phyloP scores from a whole-genome alignment of 2,888 invertebrate genomes.

The Psylliodes chrysocephalus region DNA sequence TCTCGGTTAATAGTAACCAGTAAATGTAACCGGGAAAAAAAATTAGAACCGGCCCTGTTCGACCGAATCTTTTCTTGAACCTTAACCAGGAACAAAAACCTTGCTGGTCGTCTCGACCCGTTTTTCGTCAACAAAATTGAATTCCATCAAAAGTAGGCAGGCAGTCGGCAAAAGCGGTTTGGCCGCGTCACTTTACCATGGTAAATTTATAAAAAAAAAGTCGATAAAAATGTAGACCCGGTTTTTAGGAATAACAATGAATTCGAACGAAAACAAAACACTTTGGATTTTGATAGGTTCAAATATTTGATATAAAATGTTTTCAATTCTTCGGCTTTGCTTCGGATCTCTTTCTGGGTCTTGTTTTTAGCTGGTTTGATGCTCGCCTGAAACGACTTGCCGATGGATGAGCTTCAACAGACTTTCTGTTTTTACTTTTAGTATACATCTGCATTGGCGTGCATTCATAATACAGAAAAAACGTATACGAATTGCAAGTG shows the following conservation, averaged over 20 bases:
- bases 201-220: constrained; percentile 49
- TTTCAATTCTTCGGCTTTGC: constrained; percentile 4
- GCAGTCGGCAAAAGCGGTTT: constrained; percentile 15
- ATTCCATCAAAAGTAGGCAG: constrained; percentile 40
- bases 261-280: constrained; percentile 8
- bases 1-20: too few relatives aligned
- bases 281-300: constrained; percentile 5
- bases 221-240: constrained; percentile 39
- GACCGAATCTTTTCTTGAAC: constrained; percentile 37
- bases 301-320: constrained; percentile 16
- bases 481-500: too few relatives aligned
- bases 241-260: constrained; percentile 22
- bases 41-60: constrained; percentile 33
- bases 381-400: background rate
- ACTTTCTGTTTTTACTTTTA: constrained; percentile 20
- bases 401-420: constrained; percentile 21
- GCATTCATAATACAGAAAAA: too few relatives aligned
- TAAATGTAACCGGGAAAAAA: constrained; percentile 2
- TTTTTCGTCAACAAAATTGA: constrained; percentile 49
- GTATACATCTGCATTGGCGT: constrained; percentile 4
- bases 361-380: constrained; percentile 13
- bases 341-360: background rate
- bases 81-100: constrained; percentile 47
- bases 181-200: constrained; percentile 42
- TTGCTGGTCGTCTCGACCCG: constrained; percentile 51